These are phyloP conservation scores for Liposcelis brunnea DNA, from an alignment of 2,888 invertebrate species.

Conservation along the genomic window DNA sequence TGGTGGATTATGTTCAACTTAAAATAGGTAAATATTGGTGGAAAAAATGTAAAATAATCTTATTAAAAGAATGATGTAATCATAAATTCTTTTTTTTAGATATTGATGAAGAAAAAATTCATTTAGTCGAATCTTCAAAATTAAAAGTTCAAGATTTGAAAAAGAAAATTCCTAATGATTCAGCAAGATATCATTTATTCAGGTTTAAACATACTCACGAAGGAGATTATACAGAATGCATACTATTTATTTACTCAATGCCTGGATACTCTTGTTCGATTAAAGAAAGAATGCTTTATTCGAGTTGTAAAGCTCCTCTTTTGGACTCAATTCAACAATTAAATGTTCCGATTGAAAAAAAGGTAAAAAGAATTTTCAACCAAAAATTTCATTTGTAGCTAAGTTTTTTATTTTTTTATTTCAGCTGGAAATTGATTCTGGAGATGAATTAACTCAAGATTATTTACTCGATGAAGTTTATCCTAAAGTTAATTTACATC, in stretches of 20 bases:
- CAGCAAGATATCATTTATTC: constrained; percentile 82
- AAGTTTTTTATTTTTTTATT: constrained; percentile 20
- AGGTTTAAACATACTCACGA: constrained; percentile 85
- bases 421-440: constrained; percentile 82
- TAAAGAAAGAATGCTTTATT: constrained; percentile 96
- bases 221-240: constrained; percentile 72
- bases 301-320: constrained; percentile 89
- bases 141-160: constrained; percentile 51
- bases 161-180: constrained; percentile 63
- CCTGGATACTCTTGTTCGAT: constrained; percentile 92
- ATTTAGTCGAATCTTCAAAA: constrained; percentile 56
- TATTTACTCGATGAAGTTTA: constrained; percentile 86
- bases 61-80: no score
- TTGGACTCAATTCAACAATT: constrained; percentile 61
- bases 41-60: no score
- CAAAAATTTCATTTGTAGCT: not conserved
- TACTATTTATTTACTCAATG: constrained; percentile 97
- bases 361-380: no score
- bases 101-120: constrained; percentile 71
- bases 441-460: constrained; percentile 75
- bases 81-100: no score
- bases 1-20: constrained; percentile 78
- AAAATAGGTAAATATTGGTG: constrained; percentile 56
- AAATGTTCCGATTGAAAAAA: constrained; percentile 66
- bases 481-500: constrained; percentile 73